Conservation (phyloP, 1,140 invertebrate species). For the Cardiocondyla obscurior region DNA sequence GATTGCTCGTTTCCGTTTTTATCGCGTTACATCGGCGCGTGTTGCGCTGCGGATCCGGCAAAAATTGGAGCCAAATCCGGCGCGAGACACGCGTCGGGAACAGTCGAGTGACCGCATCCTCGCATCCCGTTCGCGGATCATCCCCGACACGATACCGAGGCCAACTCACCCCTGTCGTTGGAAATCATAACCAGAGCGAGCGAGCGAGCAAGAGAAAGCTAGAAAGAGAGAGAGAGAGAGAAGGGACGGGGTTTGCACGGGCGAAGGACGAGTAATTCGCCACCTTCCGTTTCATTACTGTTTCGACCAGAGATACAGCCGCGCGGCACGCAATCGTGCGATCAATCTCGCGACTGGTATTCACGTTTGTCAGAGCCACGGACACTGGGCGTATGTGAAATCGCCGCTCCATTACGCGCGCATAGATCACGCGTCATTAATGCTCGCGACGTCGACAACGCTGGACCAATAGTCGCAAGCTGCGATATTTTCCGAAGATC, state of each 20-base stretch:
- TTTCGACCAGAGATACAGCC: conserved; percentile 63
- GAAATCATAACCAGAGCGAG: not conserved
- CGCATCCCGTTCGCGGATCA: conserved; percentile 15
- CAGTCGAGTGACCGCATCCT: not conserved
- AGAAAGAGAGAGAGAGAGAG: no score
- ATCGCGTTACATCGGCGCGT: not conserved
- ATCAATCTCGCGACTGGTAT: conserved; percentile 72
- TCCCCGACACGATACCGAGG: conserved; percentile 14
- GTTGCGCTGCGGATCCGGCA: not conserved
- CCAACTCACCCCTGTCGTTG: not conserved
- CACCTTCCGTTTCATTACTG: conserved; percentile 70
- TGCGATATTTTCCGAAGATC: not conserved
- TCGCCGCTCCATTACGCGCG: conserved; percentile 61
- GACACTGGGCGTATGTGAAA: conserved; percentile 49
- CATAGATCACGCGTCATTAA: conserved; percentile 59
- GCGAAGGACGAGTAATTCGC: conserved; percentile 64
- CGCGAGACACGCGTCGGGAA: conserved; percentile 22
- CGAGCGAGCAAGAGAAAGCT: conserved; percentile 27
- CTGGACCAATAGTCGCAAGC: not conserved
- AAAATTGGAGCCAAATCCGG: conserved; percentile 59
- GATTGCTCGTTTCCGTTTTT: conserved; percentile 18
- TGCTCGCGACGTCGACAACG: not conserved
- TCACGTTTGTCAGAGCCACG: conserved; percentile 58
- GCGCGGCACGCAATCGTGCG: conserved; percentile 70
- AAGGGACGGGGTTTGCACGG: no score